Evolutionary conservation across 2,888 invertebrate genomes (phyloP), one percentile per base, ranked within the genome.

Genomic region (Fragum whitleyi): DNA sequence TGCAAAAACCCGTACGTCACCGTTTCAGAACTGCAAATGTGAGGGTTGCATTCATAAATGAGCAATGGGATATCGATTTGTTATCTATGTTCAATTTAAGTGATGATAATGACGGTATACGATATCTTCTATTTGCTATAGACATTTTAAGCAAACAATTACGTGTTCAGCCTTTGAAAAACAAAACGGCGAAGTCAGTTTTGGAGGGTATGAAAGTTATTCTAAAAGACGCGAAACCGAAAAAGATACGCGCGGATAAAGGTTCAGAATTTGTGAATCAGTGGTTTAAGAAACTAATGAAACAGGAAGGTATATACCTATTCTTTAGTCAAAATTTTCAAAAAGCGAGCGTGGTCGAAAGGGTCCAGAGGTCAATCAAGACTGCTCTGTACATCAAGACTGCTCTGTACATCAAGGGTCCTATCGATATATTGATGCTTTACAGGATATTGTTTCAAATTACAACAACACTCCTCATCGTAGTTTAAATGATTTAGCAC

Each of bases 11-110:
- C 0, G 39, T 61, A 51, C 70, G 74, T n/a, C 65, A 76, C 42
- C 71, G 42, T 14, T 82, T 78, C 39, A 82, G 78, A 59, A 76
- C 72, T 23, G 74, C 81, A 14, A 78, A 78, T 53, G 75, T 82
- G 61, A 62, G 78, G 21, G 77, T 82, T 9, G 72, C 81, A 9
- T 23, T 28, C 16, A 76, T 81, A 26, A 73, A 69, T 16, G 76
- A 78, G 53, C 78, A 76, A 67, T 73, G 79, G 70, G 83, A 79
- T 29, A 74, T 77, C n/a, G 79, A 79, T 74, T 72, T 79, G 28
- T 53, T 79, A 59, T 74, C 76, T 5, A 74, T 79, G 74, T n/a
- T 47, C 1, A 70, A 81, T 32, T 26, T 81, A 23, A 23, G 71
- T 16, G 65, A 72, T 6, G 76, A 81, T 3, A 84, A 81, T 55